A percentile compares a stretch with the other conserved stretches of the same genome.
phyloP scores from a whole-genome alignment of 1,140 invertebrate species.

The Drepana arcuata region DNA sequence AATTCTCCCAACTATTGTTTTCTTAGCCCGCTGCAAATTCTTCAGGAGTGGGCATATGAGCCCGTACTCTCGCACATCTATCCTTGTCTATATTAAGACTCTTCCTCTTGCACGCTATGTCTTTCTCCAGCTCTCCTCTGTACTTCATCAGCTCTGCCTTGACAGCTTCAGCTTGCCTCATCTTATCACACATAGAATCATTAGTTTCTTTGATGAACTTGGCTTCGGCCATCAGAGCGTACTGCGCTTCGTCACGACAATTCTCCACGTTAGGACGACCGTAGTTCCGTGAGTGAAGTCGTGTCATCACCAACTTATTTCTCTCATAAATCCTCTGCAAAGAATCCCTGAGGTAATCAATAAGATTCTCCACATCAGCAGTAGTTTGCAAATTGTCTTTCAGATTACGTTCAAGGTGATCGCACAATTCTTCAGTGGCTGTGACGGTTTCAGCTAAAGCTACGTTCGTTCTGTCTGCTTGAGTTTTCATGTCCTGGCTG shows the following conservation, averaged over 20 bases:
- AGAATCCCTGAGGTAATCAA: conserved; percentile 74
- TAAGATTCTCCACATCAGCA: conserved; percentile 78
- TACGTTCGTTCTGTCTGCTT: conserved; percentile 81
- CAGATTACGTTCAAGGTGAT: conserved; percentile 77
- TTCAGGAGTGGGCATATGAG: conserved; percentile 78
- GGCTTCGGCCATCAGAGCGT: conserved; percentile 64
- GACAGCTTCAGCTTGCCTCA: conserved; percentile 74
- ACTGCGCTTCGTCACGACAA: conserved; percentile 79
- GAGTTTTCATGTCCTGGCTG: conserved; percentile 78
- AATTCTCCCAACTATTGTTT: not conserved
- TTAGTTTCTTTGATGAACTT: conserved; percentile 44
- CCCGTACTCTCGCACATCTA: conserved; percentile 75
- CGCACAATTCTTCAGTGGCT: conserved; percentile 76
- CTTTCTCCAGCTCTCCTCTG: conserved; percentile 77
- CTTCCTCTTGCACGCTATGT: conserved; percentile 81
- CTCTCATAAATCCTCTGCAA: conserved; percentile 76
- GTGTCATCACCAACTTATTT: conserved; percentile 82
- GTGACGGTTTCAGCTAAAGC: conserved; percentile 76
- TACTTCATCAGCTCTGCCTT: conserved; percentile 74
- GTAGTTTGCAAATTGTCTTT: conserved; percentile 74
- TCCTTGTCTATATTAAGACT: conserved; percentile 79
- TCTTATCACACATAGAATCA: conserved; percentile 58
- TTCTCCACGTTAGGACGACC: conserved; percentile 78
- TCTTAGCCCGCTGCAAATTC: conserved; percentile 71
- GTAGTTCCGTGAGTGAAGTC: conserved; percentile 77